phyloP scores from a whole-genome alignment of 2,797 vertebrate genomes.

The Podargus strigoides region DNA sequence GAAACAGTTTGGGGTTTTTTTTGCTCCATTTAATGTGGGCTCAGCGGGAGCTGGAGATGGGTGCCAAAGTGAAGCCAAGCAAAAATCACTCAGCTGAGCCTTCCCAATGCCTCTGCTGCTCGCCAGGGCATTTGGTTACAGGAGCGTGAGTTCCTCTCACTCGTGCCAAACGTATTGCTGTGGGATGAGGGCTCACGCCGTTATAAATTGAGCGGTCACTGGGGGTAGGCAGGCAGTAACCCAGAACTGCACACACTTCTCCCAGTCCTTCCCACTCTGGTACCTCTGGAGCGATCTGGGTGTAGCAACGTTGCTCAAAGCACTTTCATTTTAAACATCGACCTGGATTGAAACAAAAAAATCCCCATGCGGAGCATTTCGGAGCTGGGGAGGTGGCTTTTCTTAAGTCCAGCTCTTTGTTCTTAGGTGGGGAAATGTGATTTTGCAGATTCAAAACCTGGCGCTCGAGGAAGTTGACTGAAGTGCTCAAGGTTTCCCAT shows the following conservation, averaged over 20 bases:
- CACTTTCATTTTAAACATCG: neutral
- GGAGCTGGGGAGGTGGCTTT: neutral
- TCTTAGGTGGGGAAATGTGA: neutral
- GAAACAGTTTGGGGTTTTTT: constrained; percentile 1
- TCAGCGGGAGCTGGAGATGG: neutral
- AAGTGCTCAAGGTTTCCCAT: neutral
- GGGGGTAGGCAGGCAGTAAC: neutral
- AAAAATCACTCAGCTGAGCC: neutral
- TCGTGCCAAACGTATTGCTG: neutral
- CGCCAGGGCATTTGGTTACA: neutral
- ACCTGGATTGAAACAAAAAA: neutral
- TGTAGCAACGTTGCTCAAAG: neutral
- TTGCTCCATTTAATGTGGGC: constrained; percentile 20
- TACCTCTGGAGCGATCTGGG: neutral
- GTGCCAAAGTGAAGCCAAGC: constrained; percentile 20
- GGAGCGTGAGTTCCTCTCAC: neutral
- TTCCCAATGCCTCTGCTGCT: neutral
- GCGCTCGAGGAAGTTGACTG: neutral
- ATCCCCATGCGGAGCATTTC: too few species aligned
- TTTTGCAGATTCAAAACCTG: neutral
- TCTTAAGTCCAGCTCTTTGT: neutral
- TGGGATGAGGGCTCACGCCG: neutral
- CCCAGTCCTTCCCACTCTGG: neutral
- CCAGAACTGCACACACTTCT: neutral
- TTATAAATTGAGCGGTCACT: neutral